Conservation (phyloP, 1,140 invertebrate genomes). For the Diploscapter pachys region DNA sequence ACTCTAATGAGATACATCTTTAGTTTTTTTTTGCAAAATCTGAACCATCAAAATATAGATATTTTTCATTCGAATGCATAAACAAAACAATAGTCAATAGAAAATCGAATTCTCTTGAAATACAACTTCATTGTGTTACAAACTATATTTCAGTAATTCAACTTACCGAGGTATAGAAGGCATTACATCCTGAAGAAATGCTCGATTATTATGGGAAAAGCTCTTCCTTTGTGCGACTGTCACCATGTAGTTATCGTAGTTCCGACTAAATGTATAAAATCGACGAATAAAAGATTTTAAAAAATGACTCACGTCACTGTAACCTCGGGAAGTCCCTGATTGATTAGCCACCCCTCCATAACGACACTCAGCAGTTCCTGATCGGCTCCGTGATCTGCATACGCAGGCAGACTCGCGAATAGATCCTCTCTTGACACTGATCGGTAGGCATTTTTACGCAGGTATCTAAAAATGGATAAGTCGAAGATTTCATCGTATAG, state of each 20-base stretch:
- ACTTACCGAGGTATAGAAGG: no score
- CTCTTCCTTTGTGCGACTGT: slow-evolving; percentile 42
- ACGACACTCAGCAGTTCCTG: slow-evolving; percentile 44
- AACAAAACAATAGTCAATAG: no score
- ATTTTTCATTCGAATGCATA: no score
- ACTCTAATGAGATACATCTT: no score
- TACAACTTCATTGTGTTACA: no score
- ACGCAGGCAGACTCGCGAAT: slow-evolving; percentile 44
- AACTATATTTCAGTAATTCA: no score
- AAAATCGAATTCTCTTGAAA: no score
- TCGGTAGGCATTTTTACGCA: slow-evolving; percentile 46
- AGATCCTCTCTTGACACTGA: slow-evolving; percentile 47
- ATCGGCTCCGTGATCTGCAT: slow-evolving; percentile 53
- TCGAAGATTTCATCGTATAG: background rate
- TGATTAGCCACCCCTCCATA: slow-evolving; percentile 54
- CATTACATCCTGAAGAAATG: no score
- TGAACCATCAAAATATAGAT: no score
- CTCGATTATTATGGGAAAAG: slow-evolving; percentile 2
- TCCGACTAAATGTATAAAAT: slow-evolving; percentile 35
- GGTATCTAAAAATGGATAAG: slow-evolving; percentile 42
- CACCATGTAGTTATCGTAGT: slow-evolving; percentile 55
- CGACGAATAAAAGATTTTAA: background rate
- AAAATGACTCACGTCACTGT: slow-evolving; percentile 31
- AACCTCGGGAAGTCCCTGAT: slow-evolving; percentile 52
- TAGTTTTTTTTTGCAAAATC: no score